Percentiles rank a stretch among this genome's conserved stretches.
These are phyloP conservation scores for Lordiphosa andalusiaca DNA, from an alignment of 2,888 invertebrate genomes.

Conservation along the genomic window DNA sequence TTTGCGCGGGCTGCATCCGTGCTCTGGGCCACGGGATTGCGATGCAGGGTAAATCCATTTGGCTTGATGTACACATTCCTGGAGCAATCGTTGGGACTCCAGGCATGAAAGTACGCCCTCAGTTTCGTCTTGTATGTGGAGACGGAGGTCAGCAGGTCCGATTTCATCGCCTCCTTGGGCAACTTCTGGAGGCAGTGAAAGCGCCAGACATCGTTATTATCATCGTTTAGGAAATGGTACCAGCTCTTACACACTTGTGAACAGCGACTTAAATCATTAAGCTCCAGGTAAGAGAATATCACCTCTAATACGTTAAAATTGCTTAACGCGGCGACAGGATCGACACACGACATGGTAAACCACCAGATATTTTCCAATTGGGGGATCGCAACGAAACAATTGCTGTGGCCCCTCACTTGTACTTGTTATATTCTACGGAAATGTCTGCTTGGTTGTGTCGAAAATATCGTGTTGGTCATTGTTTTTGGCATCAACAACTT, in stretches of 20 bases:
- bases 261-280: slow-evolving; percentile 93
- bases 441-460: too few species aligned
- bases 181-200: slow-evolving; percentile 92
- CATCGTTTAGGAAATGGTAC: slow-evolving; percentile 93
- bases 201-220: slow-evolving; percentile 97
- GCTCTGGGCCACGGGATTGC: slow-evolving; percentile 98
- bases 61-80: slow-evolving; percentile 97
- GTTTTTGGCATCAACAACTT: too few species aligned
- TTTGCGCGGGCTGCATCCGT: slow-evolving; percentile 96
- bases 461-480: too few species aligned
- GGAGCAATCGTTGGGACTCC: slow-evolving; percentile 98
- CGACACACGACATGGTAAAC: slow-evolving; percentile 81
- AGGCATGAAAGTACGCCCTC: slow-evolving; percentile 95
- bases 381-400: too few species aligned
- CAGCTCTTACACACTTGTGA: slow-evolving; percentile 96
- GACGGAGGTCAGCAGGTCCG: slow-evolving; percentile 93
- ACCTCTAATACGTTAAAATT: slow-evolving; percentile 92
- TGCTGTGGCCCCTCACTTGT: too few species aligned
- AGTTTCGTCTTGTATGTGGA: slow-evolving; percentile 96
- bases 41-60: slow-evolving; percentile 97
- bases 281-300: slow-evolving; percentile 94
- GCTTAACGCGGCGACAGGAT: slow-evolving; percentile 84
- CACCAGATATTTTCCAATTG: too few species aligned
- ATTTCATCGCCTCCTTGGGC: slow-evolving; percentile 89
- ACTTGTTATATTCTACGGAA: too few species aligned